Percentiles rank a stretch among this genome's conserved stretches.
Evolutionary conservation across 1,140 invertebrate genomes (phyloP).

Genomic region (Riptortus pedestris): DNA sequence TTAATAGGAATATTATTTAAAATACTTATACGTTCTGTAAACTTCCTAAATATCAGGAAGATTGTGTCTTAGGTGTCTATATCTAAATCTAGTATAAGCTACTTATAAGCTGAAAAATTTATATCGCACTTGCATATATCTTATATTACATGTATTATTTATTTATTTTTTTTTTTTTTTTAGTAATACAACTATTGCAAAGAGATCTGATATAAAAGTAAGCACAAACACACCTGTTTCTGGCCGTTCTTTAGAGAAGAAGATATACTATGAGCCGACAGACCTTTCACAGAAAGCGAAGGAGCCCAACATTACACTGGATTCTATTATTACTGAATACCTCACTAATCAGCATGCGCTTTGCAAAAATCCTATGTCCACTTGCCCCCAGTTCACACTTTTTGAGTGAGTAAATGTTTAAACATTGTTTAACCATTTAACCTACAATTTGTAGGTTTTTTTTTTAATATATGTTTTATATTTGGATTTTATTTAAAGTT

Average conservation of each 20-base stretch:
- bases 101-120: too few relatives aligned
- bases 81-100: too few relatives aligned
- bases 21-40: too few relatives aligned
- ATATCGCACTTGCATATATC: too few relatives aligned
- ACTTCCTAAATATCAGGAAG: too few relatives aligned
- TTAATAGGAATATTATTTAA: too few relatives aligned
- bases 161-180: too few relatives aligned
- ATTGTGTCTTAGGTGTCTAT: too few relatives aligned
- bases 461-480: not conserved
- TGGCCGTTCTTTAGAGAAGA: conserved; percentile 52
- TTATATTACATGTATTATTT: too few relatives aligned
- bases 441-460: conserved; percentile 19
- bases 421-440: too few relatives aligned
- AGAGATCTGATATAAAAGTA: too few relatives aligned
- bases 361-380: conserved; percentile 85
- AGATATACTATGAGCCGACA: conserved; percentile 30
- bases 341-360: conserved; percentile 89
- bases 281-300: conserved; percentile 32
- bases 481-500: conserved; percentile 14
- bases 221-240: not conserved
- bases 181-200: too few relatives aligned
- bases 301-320: conserved; percentile 55
- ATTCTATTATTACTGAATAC: conserved; percentile 91
- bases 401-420: conserved; percentile 52
- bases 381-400: conserved; percentile 81